Base-by-base conservation (phyloP, 2,888 invertebrate genomes). In the Melikaiella ostensackeni region DNA sequence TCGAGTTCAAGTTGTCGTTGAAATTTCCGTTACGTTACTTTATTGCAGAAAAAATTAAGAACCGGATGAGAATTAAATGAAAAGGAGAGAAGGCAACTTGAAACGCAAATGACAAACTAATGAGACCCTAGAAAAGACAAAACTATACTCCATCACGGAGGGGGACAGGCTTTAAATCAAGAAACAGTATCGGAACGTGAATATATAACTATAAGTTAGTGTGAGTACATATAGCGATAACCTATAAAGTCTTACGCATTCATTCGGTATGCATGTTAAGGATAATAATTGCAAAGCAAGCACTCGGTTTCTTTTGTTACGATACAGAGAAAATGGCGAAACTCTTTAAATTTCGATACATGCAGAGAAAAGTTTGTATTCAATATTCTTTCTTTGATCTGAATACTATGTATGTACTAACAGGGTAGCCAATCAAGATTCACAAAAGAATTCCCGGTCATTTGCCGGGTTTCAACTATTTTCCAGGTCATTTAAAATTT, bases 241-340 rank as follows among this genome's bases (percentile, higher is more conserved):
- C 13, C 35, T 63, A 63, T 35, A 63, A 63, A 13, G 64, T 42
- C 24, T 38, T 64, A 64, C 38, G 11, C 64, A 38, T 64, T 64
- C 21, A 64, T 24, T 64, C 13, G n/a, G 11, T 63, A 21, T 63
- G 35, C 63, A 63, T 35, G 35, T 24, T 64, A 38, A 33, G 13
- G 42, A 64, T 42, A 64, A 64, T 64, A 64, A 64, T 24, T 64
- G 38, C 64, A 13, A 57, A 57, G 57, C 57, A 57, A 57, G 57
- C 57, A 57, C 24, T 21, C 38, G 21, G 42, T 64, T 38, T 64
- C 21, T 24, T 64, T 35, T 64, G 64, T 64, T 38, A 64, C 38
- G 38, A 64, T 64, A 42, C 38, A 38, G 38, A 64, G 38, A 24
- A 42, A 64, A 38, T 63, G 38, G 9, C 38, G 35, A 63, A 33